Evolutionary conservation across 2,797 vertebrate genomes (phyloP).

Genomic region (Hybognathus amarus): DNA sequence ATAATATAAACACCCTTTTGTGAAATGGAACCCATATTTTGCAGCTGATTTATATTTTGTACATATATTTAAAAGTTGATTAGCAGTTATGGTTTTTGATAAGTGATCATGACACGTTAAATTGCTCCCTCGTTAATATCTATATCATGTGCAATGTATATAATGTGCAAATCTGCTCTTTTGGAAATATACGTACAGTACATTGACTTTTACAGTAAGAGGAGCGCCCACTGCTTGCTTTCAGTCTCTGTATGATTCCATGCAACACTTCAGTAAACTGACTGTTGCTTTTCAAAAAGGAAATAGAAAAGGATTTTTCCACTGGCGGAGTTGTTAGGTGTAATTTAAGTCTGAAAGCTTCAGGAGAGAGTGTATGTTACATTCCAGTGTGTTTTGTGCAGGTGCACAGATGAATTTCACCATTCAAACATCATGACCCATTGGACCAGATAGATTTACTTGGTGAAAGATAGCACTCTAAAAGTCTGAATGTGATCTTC

Average conservation of each 20-base stretch:
- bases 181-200: conserved; percentile 3
- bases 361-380: conserved; percentile 58
- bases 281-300: conserved; percentile 62
- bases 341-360: conserved; percentile 66
- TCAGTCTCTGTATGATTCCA: conserved; percentile 52
- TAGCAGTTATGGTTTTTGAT: neutral
- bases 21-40: neutral
- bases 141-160: too few relatives aligned
- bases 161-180: neutral
- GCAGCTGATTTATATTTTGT: neutral
- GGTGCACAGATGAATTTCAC: conserved; percentile 51
- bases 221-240: conserved; percentile 48
- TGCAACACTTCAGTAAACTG: conserved; percentile 55
- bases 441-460: conserved; percentile 52
- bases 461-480: conserved; percentile 12
- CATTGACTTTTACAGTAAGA: conserved; percentile 6
- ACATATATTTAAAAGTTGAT: too few relatives aligned
- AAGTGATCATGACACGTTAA: neutral
- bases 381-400: conserved; percentile 42
- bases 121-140: neutral
- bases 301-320: conserved; percentile 67
- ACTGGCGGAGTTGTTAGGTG: conserved; percentile 52
- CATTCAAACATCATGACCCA: conserved; percentile 47
- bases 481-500: neutral
- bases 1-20: neutral